Percentiles rank a stretch among this genome's conserved stretches.
Conservation (phyloP, 2,113 vertebrate genomes). For the Lasiurus cinereus region DNA sequence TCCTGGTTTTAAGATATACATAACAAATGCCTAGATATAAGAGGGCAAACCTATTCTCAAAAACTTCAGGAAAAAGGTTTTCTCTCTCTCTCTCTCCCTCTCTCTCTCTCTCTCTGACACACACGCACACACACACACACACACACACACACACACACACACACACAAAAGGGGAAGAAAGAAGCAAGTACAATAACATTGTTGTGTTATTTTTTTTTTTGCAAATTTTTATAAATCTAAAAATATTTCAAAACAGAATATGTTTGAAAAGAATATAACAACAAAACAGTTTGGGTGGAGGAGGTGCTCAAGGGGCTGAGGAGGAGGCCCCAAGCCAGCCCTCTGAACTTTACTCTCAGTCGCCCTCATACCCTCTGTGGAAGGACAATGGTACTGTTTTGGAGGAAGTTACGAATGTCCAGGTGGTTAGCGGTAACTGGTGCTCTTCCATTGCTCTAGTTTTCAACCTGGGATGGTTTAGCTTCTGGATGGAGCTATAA, state of each 20-base stretch:
- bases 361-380: background rate
- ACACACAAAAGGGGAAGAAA: background rate
- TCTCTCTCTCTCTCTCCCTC: too few species aligned
- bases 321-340: background rate
- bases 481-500: background rate
- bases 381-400: background rate
- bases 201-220: background rate
- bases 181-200: background rate
- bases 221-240: background rate
- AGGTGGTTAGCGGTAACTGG: background rate
- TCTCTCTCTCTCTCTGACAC: too few species aligned
- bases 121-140: background rate
- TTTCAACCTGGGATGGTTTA: background rate
- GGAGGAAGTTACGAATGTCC: background rate
- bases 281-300: background rate
- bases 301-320: background rate
- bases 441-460: background rate
- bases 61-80: background rate
- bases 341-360: background rate
- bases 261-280: background rate
- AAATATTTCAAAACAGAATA: background rate
- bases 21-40: background rate
- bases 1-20: background rate
- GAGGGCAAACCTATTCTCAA: background rate
- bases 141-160: background rate